Percentiles rank a stretch among this genome's conserved stretches.
phyloP scores from a whole-genome alignment of 2,797 vertebrate genomes.

The Spinus pinus region DNA sequence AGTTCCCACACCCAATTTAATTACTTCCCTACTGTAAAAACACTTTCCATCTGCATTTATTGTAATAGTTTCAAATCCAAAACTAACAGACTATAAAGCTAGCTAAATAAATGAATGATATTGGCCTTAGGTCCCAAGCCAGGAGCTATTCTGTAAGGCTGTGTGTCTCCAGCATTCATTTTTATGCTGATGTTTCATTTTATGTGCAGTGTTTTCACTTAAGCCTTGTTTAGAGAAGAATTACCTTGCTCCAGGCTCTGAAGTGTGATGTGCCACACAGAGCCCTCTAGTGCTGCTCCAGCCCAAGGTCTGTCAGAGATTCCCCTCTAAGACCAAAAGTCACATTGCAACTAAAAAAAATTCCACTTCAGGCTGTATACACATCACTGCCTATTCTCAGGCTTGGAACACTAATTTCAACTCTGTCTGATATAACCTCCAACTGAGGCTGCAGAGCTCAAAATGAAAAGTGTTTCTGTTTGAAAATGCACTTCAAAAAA shows the following conservation, averaged over 20 bases:
- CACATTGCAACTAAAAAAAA: background rate
- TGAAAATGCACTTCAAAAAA: background rate
- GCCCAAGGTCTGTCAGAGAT: background rate
- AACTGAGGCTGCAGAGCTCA: background rate
- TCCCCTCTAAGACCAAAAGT: background rate
- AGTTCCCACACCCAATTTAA: conserved; percentile 78
- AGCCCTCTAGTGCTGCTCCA: conserved; percentile 5
- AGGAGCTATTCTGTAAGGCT: conserved; percentile 67
- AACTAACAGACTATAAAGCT: conserved; percentile 76
- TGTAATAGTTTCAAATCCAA: conserved; percentile 77
- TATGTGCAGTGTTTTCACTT: conserved; percentile 63
- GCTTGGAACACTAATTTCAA: background rate
- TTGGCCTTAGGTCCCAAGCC: conserved; percentile 65
- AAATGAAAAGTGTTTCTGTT: background rate
- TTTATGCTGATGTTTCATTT: conserved; percentile 74
- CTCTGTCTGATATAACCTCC: background rate
- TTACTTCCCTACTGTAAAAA: conserved; percentile 80
- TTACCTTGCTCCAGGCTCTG: conserved; percentile 40
- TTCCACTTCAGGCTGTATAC: background rate
- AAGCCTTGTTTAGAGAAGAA: conserved; percentile 70
- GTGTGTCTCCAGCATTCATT: conserved; percentile 55
- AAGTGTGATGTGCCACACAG: background rate
- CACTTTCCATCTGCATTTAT: conserved; percentile 79
- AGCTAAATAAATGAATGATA: conserved; percentile 78
- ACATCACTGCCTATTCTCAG: background rate